These are phyloP conservation scores for Musca domestica DNA, from an alignment of 1,140 invertebrate species.

Conservation along the genomic window DNA sequence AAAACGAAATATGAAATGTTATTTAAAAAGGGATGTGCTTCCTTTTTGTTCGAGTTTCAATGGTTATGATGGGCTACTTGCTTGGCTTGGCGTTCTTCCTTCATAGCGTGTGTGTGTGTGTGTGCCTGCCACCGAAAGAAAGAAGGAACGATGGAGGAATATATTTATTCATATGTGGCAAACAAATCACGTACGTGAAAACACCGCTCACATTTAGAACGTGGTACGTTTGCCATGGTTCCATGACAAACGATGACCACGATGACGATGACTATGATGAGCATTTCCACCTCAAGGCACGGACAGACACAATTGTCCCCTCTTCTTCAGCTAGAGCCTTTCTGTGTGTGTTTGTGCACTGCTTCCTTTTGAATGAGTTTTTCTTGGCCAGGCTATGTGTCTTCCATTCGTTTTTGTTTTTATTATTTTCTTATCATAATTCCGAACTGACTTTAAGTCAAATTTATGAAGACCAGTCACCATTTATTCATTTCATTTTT, in stretches of 20 bases:
- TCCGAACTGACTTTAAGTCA: slow-evolving; percentile 5
- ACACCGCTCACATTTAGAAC: slow-evolving; percentile 22
- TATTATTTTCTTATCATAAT: no score
- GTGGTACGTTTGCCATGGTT: slow-evolving; percentile 1
- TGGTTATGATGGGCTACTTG: not conserved
- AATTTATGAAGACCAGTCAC: slow-evolving; percentile 12
- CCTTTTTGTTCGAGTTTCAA: slow-evolving; percentile 7
- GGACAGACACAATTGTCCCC: no score
- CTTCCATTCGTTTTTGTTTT: no score
- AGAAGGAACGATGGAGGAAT: no score
- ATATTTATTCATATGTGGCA: slow-evolving; percentile 2
- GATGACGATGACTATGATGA: no score
- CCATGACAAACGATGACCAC: no score
- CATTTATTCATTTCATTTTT: not conserved
- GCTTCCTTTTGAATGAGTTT: no score
- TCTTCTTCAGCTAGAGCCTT: no score
- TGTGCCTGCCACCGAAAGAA: not conserved
- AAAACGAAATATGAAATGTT: slow-evolving; percentile 9
- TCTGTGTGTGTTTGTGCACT: no score
- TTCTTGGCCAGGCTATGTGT: no score
- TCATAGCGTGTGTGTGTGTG: not conserved
- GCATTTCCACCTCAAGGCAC: no score
- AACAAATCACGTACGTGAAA: slow-evolving; percentile 21
- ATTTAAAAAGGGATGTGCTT: slow-evolving; percentile 4
- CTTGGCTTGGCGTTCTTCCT: not conserved